Percentiles rank a stretch among this genome's conserved stretches.
These are phyloP conservation scores for Loxodonta africana DNA, from an alignment of 2,113 vertebrate species.

Conservation along the genomic window DNA sequence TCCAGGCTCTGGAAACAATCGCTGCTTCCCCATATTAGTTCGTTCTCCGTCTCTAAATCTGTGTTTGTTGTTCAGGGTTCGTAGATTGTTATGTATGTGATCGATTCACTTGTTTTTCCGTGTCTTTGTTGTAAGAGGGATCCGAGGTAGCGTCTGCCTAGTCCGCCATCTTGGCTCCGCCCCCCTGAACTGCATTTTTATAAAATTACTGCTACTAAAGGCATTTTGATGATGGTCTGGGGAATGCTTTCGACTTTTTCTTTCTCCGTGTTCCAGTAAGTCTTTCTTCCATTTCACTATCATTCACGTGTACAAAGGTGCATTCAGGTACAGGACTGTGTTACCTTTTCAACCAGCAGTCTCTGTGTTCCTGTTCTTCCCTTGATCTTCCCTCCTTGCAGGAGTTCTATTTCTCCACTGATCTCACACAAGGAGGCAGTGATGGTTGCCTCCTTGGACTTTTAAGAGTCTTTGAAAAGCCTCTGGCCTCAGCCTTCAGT, in stretches of 20 bases:
- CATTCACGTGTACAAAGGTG: not conserved
- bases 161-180: too few species aligned
- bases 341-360: not conserved
- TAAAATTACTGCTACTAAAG: not conserved
- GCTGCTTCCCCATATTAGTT: too few species aligned
- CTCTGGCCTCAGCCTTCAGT: not conserved
- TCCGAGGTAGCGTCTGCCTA: too few species aligned
- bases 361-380: not conserved
- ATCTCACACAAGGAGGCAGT: not conserved
- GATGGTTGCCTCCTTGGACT: not conserved
- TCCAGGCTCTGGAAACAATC: too few species aligned
- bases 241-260: not conserved
- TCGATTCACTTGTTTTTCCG: too few species aligned
- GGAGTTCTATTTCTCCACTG: not conserved
- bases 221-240: not conserved
- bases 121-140: too few species aligned
- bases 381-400: not conserved
- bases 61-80: too few species aligned
- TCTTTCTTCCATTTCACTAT: not conserved
- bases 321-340: fast-evolving
- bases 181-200: not conserved
- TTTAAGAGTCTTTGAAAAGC: not conserved
- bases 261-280: not conserved
- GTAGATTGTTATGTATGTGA: too few species aligned
- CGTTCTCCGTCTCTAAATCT: too few species aligned